Evolutionary conservation across 2,113 vertebrate species (phyloP).

Genomic region (Bubalus kerabau): DNA sequence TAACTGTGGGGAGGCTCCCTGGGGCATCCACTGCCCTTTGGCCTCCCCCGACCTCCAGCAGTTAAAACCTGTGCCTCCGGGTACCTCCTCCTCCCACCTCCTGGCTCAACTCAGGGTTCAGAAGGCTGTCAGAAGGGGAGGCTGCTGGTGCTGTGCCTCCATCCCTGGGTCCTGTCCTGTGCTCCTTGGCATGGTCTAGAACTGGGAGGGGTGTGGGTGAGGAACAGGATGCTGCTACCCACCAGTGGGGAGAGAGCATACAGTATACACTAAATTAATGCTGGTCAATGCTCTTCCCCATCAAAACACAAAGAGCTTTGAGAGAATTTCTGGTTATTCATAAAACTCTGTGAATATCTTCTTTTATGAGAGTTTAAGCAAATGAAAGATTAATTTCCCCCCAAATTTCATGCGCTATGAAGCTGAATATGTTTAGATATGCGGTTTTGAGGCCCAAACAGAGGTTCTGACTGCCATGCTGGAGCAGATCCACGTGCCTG

Average conservation of each 20-base stretch:
- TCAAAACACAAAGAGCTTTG: neutral
- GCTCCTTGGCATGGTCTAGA: neutral
- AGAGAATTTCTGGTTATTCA: neutral
- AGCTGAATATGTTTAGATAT: constrained; percentile 82
- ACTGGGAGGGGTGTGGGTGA: no score
- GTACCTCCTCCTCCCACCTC: neutral
- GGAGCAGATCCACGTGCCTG: constrained; percentile 84
- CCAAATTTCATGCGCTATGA: constrained; percentile 81
- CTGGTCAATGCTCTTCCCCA: neutral
- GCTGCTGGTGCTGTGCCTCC: neutral
- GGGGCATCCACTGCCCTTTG: neutral
- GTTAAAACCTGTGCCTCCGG: neutral
- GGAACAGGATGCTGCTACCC: neutral
- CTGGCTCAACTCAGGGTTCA: neutral
- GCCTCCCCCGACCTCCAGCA: neutral
- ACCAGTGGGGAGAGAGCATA: neutral
- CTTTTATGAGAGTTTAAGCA: neutral
- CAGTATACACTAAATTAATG: neutral
- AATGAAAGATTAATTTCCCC: neutral
- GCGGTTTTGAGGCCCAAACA: constrained; percentile 82
- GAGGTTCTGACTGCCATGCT: constrained; percentile 87
- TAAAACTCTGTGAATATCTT: neutral
- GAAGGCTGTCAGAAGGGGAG: neutral
- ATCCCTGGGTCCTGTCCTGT: neutral
- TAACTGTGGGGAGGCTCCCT: neutral